Evolutionary conservation across 53 echinoderm and acorn worm genomes (phyloP), one percentile per base, ranked within the genome.

Genomic region (Holothuria leucospilota): DNA sequence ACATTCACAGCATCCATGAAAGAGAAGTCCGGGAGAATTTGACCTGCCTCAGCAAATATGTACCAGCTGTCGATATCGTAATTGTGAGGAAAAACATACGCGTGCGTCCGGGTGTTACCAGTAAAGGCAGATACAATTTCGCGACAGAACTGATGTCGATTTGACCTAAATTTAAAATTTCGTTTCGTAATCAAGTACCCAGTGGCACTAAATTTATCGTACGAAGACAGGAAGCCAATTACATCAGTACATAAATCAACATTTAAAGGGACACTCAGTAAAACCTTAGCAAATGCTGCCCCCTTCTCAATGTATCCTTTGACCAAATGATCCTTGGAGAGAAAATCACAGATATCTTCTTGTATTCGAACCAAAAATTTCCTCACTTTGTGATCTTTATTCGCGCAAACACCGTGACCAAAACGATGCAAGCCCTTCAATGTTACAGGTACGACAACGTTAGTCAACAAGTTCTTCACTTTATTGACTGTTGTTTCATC

Each of bases 1-100:
- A 80, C 13, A 16, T 80, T 34, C 13, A 56, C 59, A 30, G 61
- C 80, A 60, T 80, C 80, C 16, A 8, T 2, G 29, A 80, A 59
- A 24, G 5, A 59, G 15, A 80, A 80, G 20, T 20, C 61, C 9
- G 80, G 80, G 29, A 80, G 80, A 18, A 80, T 9, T 20, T 29
- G 29, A 8, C 80, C 62, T 1, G 28, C 59, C 26, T 41, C 20
- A 29, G 14, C 24, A 46, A 46, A 46, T 15, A 78, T 13, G 26
- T 53, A 1, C 56, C 53, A 78, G 10, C 9, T 59, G 23, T 24
- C 4, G 13, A 78, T 15, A 20, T 53, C 13, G 49, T 27, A 23
- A 9, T 56, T 51, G 12, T 29, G n/a, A 52, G 59, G 78, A 9
- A 78, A 24, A 51, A 12, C 51, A 78, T 78, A 78, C 2, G 53